Evolutionary conservation across 2,888 invertebrate species (phyloP).

Genomic region (Therioaphis trifolii): DNA sequence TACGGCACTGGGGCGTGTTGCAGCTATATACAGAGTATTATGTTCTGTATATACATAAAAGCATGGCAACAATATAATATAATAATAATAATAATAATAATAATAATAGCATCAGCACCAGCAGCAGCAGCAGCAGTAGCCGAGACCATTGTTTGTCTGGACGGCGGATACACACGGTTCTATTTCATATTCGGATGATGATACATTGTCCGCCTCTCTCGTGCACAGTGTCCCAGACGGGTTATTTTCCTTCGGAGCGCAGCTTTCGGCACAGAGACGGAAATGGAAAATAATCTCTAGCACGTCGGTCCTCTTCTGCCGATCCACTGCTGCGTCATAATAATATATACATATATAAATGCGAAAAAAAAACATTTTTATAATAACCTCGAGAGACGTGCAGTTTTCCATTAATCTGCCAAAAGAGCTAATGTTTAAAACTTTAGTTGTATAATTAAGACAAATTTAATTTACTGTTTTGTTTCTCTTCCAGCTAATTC

Average conservation of each 20-base stretch:
- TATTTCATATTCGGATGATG: slow-evolving; percentile 46
- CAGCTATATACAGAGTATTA: slow-evolving; percentile 4
- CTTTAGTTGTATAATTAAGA: slow-evolving; percentile 39
- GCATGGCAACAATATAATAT: slow-evolving; percentile 54
- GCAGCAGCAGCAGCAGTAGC: slow-evolving; percentile 5
- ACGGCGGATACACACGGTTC: slow-evolving; percentile 41
- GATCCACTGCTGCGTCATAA: neutral
- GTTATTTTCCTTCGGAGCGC: neutral
- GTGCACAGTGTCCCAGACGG: slow-evolving; percentile 47
- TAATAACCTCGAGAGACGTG: slow-evolving; percentile 12
- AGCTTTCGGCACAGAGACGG: neutral
- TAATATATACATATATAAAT: neutral
- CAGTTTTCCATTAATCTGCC: neutral
- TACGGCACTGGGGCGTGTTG: slow-evolving; percentile 52
- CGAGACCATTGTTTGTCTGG: slow-evolving; percentile 57
- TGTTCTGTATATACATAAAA: slow-evolving; percentile 19
- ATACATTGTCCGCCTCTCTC: slow-evolving; percentile 35
- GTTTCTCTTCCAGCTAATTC: neutral
- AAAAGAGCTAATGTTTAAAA: slow-evolving; percentile 20
- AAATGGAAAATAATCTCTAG: slow-evolving; percentile 33
- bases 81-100: slow-evolving; percentile 50
- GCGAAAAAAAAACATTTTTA: slow-evolving; percentile 4
- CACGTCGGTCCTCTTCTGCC: neutral
- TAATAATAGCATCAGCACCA: slow-evolving; percentile 46
- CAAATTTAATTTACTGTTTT: slow-evolving; percentile 28